Conservation (phyloP, 2,888 invertebrate genomes). For the Rotaria magnacalcarata region DNA sequence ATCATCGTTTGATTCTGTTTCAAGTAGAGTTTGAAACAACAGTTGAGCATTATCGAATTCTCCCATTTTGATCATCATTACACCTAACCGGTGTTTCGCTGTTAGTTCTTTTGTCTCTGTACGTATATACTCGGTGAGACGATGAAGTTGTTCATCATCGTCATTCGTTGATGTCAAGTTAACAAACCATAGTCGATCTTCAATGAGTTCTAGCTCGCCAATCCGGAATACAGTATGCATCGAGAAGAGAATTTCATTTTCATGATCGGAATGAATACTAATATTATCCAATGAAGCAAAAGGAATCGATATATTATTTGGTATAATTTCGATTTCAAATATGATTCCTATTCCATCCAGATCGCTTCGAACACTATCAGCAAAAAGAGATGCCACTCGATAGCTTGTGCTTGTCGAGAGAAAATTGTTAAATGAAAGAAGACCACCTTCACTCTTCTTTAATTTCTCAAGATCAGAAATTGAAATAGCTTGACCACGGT, state of each 20-base stretch:
- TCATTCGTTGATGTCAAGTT: background rate
- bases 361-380: background rate
- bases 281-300: background rate
- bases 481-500: background rate
- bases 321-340: background rate
- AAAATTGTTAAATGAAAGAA: background rate
- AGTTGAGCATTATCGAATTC: background rate
- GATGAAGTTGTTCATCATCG: background rate
- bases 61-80: background rate
- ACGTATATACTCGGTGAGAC: background rate
- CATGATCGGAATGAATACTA: background rate
- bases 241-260: background rate
- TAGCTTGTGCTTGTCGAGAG: background rate
- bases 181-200: background rate
- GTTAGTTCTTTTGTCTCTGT: background rate
- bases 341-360: background rate
- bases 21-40: background rate
- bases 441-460: background rate
- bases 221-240: background rate
- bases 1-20: background rate
- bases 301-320: background rate
- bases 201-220: background rate
- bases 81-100: background rate
- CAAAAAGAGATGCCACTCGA: background rate
- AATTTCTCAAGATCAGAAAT: background rate